Conservation (phyloP, 1,140 invertebrate species). For the Pseudomyrmex dendroicus region DNA sequence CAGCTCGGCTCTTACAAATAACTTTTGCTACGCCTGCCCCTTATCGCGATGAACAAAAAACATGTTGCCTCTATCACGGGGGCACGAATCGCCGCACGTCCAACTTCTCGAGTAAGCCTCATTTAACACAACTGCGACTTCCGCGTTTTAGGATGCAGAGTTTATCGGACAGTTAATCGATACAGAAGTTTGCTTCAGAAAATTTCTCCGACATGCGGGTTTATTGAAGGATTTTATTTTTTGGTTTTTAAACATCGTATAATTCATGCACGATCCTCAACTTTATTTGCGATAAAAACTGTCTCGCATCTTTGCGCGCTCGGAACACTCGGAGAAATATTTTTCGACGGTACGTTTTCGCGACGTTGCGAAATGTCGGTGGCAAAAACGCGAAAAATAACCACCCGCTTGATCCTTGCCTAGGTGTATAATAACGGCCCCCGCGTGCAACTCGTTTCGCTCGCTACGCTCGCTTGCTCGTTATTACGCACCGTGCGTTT, state of each 20-base stretch:
- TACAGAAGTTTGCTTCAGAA: neutral
- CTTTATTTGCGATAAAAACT: too few species aligned
- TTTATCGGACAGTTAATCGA: slow-evolving; percentile 38
- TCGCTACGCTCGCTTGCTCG: slow-evolving; percentile 63
- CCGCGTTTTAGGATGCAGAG: slow-evolving; percentile 38
- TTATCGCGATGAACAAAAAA: slow-evolving; percentile 72
- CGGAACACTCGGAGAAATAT: neutral
- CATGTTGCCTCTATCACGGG: slow-evolving; percentile 62
- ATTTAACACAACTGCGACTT: slow-evolving; percentile 54
- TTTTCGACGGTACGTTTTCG: slow-evolving; percentile 27
- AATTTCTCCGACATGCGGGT: neutral
- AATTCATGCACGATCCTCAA: neutral
- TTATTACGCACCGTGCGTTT: slow-evolving; percentile 62
- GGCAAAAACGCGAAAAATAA: slow-evolving; percentile 37
- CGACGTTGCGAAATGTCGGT: neutral
- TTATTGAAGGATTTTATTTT: neutral
- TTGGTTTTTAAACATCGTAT: neutral
- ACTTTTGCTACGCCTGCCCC: slow-evolving; percentile 56
- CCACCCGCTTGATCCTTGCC: neutral
- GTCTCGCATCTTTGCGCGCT: neutral
- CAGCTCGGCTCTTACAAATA: slow-evolving; percentile 66
- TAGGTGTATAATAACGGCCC: neutral
- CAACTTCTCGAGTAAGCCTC: slow-evolving; percentile 39
- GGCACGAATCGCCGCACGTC: slow-evolving; percentile 37
- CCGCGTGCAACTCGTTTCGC: slow-evolving; percentile 34